Base-by-base conservation (phyloP, 64 coral and sea anemone species). In the Porites australiensis region DNA sequence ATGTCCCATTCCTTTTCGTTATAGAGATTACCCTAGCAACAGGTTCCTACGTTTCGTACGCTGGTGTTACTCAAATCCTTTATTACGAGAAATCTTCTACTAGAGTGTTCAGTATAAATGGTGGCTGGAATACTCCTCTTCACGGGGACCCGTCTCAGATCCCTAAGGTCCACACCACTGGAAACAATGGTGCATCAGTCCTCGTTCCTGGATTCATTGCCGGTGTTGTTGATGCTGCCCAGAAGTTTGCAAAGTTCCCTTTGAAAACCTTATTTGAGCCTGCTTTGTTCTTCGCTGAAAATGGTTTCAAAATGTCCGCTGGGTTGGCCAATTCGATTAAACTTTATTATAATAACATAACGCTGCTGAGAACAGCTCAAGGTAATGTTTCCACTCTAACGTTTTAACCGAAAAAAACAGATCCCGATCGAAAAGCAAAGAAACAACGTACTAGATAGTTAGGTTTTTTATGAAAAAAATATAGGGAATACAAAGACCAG, bases 131-230 rank as follows among this genome's bases (percentile, higher is more conserved):
- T 55, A 74, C 93, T 19, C 95, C 95, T 3, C 15, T 74, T 55
- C 69, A 86, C 4, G 79, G 90, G 58, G 87, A 95, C 74, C 75
- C 88, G 50, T 63, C 55, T 37, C 83, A 97, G 48, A 88, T 97
- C 58, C 92, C 92, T 0, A 83, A 83, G 50, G 70, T 94, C 22
- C 88, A 94, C 58, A 90, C 92, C 43, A 19, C 76, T 4, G 88
- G 64, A 44, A 52, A 59, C 22, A 97, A 97, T 43, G 95, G 95
- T 15, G 95, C 95, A 5, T 94, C 95, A 6, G 83, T 97, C 3
- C 84, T 97, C 54, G 88, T 97, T 9, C 95, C 95, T 91, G 95
- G 95, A 14, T 97, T 94, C 83, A 85, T 97, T 94, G 92, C 95
- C 13, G 95, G 88, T 9, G 77, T 97, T 44, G 62, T 82, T 2